phyloP scores from a whole-genome alignment of 2,888 invertebrate species.

The Anthrax anthrax region DNA sequence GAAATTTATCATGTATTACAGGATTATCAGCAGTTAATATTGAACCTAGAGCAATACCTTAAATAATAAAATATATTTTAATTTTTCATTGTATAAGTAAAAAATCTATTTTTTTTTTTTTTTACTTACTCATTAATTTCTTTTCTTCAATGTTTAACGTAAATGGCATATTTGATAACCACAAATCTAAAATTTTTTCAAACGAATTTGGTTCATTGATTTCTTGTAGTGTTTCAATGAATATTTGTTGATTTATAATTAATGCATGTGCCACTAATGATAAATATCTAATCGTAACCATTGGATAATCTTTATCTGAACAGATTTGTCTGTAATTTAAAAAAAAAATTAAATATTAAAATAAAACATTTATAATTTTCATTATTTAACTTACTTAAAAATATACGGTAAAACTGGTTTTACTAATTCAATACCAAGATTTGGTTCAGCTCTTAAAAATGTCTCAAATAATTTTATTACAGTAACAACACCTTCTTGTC shows the following conservation, averaged over 20 bases:
- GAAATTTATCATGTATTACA: constrained; percentile 55
- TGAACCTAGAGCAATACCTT: constrained; percentile 46
- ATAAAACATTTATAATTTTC: neutral
- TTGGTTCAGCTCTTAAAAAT: constrained; percentile 57
- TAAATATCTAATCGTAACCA: constrained; percentile 63
- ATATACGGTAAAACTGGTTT: constrained; percentile 47
- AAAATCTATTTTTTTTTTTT: neutral
- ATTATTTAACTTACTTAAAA: constrained; percentile 37
- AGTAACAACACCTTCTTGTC: constrained; percentile 54
- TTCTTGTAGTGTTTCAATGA: constrained; percentile 38
- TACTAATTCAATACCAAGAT: constrained; percentile 56
- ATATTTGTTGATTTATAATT: constrained; percentile 50
- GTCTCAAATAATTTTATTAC: constrained; percentile 62
- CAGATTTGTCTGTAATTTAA: constrained; percentile 43
- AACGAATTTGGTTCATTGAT: constrained; percentile 50
- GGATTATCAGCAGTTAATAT: constrained; percentile 53
- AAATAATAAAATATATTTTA: neutral
- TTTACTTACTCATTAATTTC: constrained; percentile 57
- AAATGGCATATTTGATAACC: constrained; percentile 65
- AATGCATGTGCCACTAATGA: constrained; percentile 66
- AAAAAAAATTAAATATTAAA: neutral
- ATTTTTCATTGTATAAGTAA: neutral
- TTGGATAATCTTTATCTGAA: constrained; percentile 52
- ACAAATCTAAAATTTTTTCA: constrained; percentile 55
- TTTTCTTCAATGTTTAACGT: constrained; percentile 66